Evolutionary conservation across 2,888 invertebrate genomes (phyloP).

Genomic region (Noctua janthe): DNA sequence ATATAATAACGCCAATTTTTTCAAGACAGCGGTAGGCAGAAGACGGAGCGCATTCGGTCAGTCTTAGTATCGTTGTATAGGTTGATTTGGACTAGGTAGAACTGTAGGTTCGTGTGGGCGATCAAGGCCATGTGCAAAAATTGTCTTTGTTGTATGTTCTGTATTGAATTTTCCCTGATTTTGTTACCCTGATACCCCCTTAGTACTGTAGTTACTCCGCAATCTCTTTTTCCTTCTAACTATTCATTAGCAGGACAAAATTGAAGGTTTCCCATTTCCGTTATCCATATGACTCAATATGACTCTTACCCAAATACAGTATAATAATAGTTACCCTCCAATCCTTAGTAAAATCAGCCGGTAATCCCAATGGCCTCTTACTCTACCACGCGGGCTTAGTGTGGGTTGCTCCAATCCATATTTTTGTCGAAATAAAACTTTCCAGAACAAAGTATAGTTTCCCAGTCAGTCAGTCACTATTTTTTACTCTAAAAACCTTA

Average conservation of each 20-base stretch:
- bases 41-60: conserved; percentile 70
- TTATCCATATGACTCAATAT: not conserved
- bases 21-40: conserved; percentile 79
- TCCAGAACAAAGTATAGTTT: not conserved
- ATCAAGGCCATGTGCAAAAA: conserved; percentile 61
- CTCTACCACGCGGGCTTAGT: not conserved
- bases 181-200: not conserved
- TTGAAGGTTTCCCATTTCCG: not conserved
- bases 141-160: not conserved
- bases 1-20: conserved; percentile 73
- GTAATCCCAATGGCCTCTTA: not conserved
- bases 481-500: not conserved
- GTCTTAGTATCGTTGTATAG: conserved; percentile 65
- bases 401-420: not conserved
- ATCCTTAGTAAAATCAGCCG: not conserved
- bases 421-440: not conserved
- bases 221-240: not conserved
- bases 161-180: not conserved
- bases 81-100: conserved; percentile 70
- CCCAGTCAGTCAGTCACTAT: not conserved
- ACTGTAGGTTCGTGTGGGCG: conserved; percentile 57
- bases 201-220: too few relatives aligned
- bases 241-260: not conserved
- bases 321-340: not conserved
- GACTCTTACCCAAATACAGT: not conserved